Percentiles rank a stretch among this genome's conserved stretches.
Evolutionary conservation across 2,888 invertebrate genomes (phyloP).

Genomic region (Leptopterna dolabrata): DNA sequence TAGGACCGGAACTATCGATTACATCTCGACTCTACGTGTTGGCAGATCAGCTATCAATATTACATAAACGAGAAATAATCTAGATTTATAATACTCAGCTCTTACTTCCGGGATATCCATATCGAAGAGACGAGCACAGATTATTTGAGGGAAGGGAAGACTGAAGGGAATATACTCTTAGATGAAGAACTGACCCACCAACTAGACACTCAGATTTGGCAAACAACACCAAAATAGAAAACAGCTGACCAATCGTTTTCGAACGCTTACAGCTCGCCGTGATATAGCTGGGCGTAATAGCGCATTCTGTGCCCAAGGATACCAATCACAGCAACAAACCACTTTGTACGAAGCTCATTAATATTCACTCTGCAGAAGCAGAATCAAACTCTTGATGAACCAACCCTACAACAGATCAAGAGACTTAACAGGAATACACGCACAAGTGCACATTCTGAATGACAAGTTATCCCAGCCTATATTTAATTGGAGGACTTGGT

Average conservation of each 20-base stretch:
- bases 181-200: neutral
- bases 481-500: no score
- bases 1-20: no score
- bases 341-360: no score
- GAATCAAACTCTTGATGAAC: no score
- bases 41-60: no score
- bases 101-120: neutral
- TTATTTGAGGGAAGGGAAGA: neutral
- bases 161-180: neutral
- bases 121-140: neutral
- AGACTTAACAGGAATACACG: no score
- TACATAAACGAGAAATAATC: no score
- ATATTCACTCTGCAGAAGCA: no score
- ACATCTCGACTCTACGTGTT: no score
- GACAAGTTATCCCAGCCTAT: no score
- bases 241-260: neutral
- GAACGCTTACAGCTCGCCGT: neutral
- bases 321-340: neutral
- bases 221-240: conserved; percentile 25
- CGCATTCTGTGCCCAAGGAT: neutral
- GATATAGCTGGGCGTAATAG: neutral
- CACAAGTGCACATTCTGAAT: no score
- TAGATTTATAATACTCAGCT: neutral
- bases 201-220: neutral
- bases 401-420: no score